Percentiles rank a stretch among this genome's conserved stretches.
Conservation (phyloP, 2,888 invertebrate genomes). For the Aspidiotus rigidus region DNA sequence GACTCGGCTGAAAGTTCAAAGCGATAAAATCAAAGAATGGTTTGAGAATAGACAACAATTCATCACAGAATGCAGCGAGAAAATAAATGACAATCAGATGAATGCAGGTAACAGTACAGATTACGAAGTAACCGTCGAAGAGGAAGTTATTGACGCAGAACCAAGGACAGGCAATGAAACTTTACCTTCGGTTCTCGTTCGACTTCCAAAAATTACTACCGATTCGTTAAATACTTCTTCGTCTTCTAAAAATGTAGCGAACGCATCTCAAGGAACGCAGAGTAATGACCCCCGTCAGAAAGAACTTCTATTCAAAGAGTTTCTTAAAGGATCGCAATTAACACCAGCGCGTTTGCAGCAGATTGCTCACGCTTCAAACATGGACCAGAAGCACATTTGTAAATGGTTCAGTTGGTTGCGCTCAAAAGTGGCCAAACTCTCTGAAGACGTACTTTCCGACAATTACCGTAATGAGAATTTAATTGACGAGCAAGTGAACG, state of each 20-base stretch:
- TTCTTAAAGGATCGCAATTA: background rate
- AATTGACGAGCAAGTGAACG: background rate
- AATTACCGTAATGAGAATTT: conserved; percentile 12
- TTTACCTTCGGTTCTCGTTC: background rate
- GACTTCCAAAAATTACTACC: background rate
- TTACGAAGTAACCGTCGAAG: background rate
- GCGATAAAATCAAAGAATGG: conserved; percentile 13
- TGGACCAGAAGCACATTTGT: background rate
- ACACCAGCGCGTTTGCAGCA: conserved; percentile 1
- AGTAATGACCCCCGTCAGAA: background rate
- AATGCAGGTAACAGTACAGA: background rate
- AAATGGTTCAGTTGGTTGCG: background rate
- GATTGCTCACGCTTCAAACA: background rate
- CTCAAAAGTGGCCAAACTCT: background rate
- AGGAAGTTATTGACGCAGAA: background rate
- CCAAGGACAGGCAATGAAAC: background rate
- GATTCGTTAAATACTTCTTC: background rate
- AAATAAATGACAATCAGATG: background rate
- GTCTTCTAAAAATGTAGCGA: background rate
- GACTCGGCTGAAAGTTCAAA: background rate
- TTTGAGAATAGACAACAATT: conserved; percentile 1
- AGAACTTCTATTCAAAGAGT: background rate
- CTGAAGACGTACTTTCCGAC: background rate
- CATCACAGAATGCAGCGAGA: background rate
- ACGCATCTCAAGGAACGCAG: too few relatives aligned